Percentiles rank a stretch among this genome's conserved stretches.
These are phyloP conservation scores for Ectropis crepuscularia DNA, from an alignment of 2,888 invertebrate genomes.

Conservation along the genomic window DNA sequence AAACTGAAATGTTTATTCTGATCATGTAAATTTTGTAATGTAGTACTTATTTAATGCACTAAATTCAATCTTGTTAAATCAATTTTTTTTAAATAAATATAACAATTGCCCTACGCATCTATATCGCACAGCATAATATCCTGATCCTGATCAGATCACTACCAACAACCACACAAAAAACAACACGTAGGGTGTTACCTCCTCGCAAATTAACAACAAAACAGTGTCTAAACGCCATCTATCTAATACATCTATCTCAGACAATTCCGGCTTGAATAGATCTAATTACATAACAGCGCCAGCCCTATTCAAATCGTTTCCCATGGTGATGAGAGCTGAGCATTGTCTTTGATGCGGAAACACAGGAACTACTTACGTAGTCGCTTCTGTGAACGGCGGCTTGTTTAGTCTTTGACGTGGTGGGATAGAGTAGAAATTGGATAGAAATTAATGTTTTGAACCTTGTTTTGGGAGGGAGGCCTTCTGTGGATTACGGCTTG, in stretches of 20 bases:
- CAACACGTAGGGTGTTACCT: too few relatives aligned
- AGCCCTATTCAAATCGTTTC: slow-evolving; percentile 62
- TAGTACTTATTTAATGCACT: too few relatives aligned
- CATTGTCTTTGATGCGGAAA: slow-evolving; percentile 73
- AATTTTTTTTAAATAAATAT: too few relatives aligned
- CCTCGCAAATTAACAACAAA: neutral
- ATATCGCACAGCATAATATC: too few relatives aligned
- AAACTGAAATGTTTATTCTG: too few relatives aligned
- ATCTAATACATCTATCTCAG: slow-evolving; percentile 15
- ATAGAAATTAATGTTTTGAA: neutral
- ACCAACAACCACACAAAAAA: too few relatives aligned
- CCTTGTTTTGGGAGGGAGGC: neutral
- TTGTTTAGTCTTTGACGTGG: slow-evolving; percentile 19
- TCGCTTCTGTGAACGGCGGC: slow-evolving; percentile 22
- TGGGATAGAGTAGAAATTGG: slow-evolving; percentile 25
- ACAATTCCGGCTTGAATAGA: slow-evolving; percentile 33
- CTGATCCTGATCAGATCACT: too few relatives aligned
- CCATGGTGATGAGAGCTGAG: slow-evolving; percentile 72
- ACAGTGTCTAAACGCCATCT: neutral
- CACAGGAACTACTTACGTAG: slow-evolving; percentile 30
- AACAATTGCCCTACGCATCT: too few relatives aligned
- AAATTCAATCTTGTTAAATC: too few relatives aligned
- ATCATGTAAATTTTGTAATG: too few relatives aligned
- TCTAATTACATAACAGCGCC: slow-evolving; percentile 42
- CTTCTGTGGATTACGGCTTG: neutral